These are phyloP conservation scores for Drosophila kanapiae DNA, from an alignment of 1,140 invertebrate genomes.

Conservation along the genomic window DNA sequence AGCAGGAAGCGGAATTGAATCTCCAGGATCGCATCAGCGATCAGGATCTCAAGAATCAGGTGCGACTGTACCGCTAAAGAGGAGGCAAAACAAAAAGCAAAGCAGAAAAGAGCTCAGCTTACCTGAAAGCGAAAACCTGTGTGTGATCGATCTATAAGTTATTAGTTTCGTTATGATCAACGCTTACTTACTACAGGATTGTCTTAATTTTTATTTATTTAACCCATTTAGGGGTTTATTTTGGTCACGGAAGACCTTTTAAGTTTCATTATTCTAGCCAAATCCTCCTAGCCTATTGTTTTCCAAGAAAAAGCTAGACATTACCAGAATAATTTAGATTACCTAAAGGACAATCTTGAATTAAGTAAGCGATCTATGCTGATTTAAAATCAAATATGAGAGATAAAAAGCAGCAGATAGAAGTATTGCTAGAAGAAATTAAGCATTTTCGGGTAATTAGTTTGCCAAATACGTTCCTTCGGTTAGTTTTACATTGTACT, in stretches of 20 bases:
- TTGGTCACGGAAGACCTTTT: no score
- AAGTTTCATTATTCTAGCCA: not conserved
- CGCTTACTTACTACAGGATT: not conserved
- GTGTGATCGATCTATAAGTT: slow-evolving; percentile 54
- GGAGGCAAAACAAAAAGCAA: not conserved
- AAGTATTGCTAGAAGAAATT: slow-evolving; percentile 8
- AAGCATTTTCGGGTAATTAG: slow-evolving; percentile 23
- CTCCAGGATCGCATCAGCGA: slow-evolving; percentile 79
- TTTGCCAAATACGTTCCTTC: slow-evolving; percentile 31
- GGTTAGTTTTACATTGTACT: slow-evolving; percentile 21
- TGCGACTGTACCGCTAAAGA: slow-evolving; percentile 70
- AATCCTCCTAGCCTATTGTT: not conserved
- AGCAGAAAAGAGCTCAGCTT: slow-evolving; percentile 14
- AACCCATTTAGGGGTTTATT: not conserved
- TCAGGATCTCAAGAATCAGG: slow-evolving; percentile 72
- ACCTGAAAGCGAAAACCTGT: slow-evolving; percentile 39
- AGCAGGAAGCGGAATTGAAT: slow-evolving; percentile 76
- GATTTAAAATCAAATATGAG: not conserved
- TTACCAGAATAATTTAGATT: not conserved
- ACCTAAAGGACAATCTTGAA: not conserved
- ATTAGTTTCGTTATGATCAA: slow-evolving; percentile 9
- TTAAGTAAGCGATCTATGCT: slow-evolving; percentile 6
- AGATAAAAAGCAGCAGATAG: not conserved
- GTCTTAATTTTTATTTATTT: not conserved
- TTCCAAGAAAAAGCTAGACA: not conserved